A percentile compares a stretch with the other conserved stretches of the same genome.
phyloP scores from a whole-genome alignment of 1,140 invertebrate genomes.

The Drosophila parabipectinata region DNA sequence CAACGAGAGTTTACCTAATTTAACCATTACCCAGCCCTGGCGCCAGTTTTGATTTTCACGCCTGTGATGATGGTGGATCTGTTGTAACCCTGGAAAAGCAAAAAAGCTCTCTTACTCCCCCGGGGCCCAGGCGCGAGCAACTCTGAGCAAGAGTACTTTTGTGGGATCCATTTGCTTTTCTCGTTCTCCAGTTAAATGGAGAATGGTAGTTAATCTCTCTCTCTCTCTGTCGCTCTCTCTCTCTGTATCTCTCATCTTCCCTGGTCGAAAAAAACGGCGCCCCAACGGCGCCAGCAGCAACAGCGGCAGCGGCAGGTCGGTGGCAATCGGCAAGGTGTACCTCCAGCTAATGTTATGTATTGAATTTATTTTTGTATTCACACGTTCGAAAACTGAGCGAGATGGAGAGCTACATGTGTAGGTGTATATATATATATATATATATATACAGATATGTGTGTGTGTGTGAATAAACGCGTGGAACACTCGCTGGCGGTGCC shows the following conservation, averaged over 20 bases:
- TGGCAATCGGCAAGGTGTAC: conserved; percentile 79
- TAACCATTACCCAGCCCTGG: conserved; percentile 57
- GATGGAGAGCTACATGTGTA: conserved; percentile 39
- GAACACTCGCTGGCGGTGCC: conserved; percentile 10
- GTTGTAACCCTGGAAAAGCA: conserved; percentile 55
- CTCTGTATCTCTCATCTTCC: background rate
- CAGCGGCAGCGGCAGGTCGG: conserved; percentile 51
- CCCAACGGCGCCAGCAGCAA: conserved; percentile 49
- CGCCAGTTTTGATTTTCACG: conserved; percentile 41
- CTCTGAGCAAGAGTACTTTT: no score
- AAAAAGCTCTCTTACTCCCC: no score
- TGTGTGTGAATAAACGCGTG: conserved; percentile 42
- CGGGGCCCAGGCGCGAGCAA: no score
- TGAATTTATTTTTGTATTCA: conserved; percentile 81
- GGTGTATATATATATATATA: conserved; percentile 1
- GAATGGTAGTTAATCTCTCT: background rate
- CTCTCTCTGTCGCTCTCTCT: background rate
- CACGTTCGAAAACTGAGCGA: conserved; percentile 52
- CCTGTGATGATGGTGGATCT: background rate
- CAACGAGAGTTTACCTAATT: background rate
- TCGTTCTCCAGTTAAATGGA: background rate
- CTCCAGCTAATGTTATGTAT: conserved; percentile 70
- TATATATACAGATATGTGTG: background rate
- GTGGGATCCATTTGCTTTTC: no score
- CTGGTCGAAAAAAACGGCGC: background rate